These are phyloP conservation scores for Alca torda DNA, from an alignment of 2,797 vertebrate species.

Conservation along the genomic window DNA sequence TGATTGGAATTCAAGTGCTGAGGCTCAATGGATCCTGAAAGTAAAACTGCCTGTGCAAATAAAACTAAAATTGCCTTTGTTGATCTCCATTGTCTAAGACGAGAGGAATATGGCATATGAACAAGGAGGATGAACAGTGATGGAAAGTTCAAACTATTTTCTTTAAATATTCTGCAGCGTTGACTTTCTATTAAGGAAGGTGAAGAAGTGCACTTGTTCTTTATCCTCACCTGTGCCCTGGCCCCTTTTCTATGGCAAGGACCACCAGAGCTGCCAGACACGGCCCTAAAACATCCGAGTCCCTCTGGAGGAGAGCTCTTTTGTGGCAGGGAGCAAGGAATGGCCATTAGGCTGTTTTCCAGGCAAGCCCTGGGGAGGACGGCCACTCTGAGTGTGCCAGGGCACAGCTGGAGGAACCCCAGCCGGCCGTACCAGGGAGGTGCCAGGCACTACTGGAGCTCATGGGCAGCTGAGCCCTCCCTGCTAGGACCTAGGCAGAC, in stretches of 20 bases:
- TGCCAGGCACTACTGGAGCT: not conserved
- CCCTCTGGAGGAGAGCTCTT: not conserved
- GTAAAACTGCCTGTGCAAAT: not conserved
- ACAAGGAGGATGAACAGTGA: not conserved
- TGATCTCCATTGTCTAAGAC: not conserved
- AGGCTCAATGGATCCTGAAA: not conserved
- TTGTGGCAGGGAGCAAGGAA: not conserved
- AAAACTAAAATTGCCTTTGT: not conserved
- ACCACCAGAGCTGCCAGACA: not conserved
- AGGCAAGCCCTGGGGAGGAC: not conserved
- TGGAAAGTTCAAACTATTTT: not conserved
- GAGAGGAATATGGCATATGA: not conserved
- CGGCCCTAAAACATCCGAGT: not conserved
- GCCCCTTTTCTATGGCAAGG: not conserved
- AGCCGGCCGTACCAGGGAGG: rapidly evolving
- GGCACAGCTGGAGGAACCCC: not conserved
- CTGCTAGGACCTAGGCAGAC: not conserved
- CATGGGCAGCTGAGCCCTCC: not conserved
- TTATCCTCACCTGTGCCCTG: not conserved
- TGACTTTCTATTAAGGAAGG: not conserved
- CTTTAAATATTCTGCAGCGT: not conserved
- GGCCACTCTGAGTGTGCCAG: not conserved
- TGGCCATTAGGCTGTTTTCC: not conserved
- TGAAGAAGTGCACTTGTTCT: not conserved
- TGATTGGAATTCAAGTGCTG: not conserved